Evolutionary conservation across 2,113 vertebrate species (phyloP), one percentile per base, ranked within the genome.

Genomic region (Oreochromis tanganicae): DNA sequence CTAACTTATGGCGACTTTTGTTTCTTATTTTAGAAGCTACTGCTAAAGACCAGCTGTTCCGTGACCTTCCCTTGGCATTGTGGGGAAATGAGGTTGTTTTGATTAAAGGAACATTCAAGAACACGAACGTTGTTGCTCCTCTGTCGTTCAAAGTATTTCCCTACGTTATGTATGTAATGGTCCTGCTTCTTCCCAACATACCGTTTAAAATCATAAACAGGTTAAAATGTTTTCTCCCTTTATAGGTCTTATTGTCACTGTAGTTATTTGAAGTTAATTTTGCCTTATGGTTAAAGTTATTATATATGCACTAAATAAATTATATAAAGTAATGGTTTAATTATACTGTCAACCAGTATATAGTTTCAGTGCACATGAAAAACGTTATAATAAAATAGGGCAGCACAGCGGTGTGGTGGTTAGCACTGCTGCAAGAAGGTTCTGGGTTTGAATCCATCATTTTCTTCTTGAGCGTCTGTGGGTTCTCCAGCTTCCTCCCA

Each of bases 71-170:
- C 14, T 29, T 68, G 46, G 91, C 56, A 90, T 87, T 89, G 7
- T 92, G 88, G 90, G 91, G 59, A 81, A 81, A 75, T 2, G 4
- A 91, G 84, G 89, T 84, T 41, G 55, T 3, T 12, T 29, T 5
- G n/a, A 24, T 17, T 16, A 78, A 38, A 80, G 88, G 6, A 38
- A 29, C 24, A 12, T 93, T 94, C 90, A 94, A 89, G 82, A 91
- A 81, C 87, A 16, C 34, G 14, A 38, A 61, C 9, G 14, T 27
- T 21, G 19, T 14, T 4, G 4, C 13, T 1, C 10, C 6, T 5
- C 17, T 48, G 11, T 48, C 9, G 2, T 46, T 11, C 5, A 17
- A 75, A 75, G 14, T 19, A 6, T 34, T 78, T 19, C 11, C 24
- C 43, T 32, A 32, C 46, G 32, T 5, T 78, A 46, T 34, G 46